Percentiles rank a stretch among this genome's conserved stretches.
phyloP scores from a whole-genome alignment of 1,140 invertebrate genomes.

The Cydia amplana region DNA sequence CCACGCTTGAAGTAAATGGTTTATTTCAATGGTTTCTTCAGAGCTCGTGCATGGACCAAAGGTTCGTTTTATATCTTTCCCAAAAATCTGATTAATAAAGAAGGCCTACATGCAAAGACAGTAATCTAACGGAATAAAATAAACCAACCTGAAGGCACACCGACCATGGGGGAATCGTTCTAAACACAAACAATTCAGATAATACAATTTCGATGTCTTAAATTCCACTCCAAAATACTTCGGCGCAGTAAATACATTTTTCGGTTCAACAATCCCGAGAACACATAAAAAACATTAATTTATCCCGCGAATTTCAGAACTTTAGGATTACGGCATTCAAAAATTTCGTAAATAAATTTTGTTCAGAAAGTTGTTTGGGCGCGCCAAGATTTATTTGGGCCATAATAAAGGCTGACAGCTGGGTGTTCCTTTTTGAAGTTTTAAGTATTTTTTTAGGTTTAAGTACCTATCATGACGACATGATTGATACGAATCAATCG shows the following conservation, averaged over 20 bases:
- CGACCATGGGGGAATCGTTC: neutral
- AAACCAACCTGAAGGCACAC: neutral
- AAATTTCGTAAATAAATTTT: conserved; percentile 30
- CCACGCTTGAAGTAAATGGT: no score
- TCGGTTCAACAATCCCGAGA: conserved; percentile 1
- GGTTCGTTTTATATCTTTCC: no score
- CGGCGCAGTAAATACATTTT: neutral
- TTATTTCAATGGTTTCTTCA: no score
- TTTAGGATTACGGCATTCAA: conserved; percentile 23
- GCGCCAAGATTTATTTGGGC: neutral
- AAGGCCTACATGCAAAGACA: no score
- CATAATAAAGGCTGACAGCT: neutral
- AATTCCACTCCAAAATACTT: neutral
- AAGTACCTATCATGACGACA: no score
- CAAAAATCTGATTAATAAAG: no score
- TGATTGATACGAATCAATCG: no score
- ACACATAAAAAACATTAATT: conserved; percentile 28
- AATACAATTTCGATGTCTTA: neutral
- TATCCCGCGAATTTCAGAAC: neutral
- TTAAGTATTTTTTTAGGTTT: neutral
- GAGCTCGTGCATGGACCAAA: no score
- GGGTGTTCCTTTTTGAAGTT: neutral
- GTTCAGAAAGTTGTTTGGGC: conserved; percentile 1
- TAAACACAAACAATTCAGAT: no score
- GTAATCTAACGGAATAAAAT: no score